Percentiles rank a stretch among this genome's conserved stretches.
phyloP scores from a whole-genome alignment of 2,888 invertebrate species.

The Aricia artaxerxes region DNA sequence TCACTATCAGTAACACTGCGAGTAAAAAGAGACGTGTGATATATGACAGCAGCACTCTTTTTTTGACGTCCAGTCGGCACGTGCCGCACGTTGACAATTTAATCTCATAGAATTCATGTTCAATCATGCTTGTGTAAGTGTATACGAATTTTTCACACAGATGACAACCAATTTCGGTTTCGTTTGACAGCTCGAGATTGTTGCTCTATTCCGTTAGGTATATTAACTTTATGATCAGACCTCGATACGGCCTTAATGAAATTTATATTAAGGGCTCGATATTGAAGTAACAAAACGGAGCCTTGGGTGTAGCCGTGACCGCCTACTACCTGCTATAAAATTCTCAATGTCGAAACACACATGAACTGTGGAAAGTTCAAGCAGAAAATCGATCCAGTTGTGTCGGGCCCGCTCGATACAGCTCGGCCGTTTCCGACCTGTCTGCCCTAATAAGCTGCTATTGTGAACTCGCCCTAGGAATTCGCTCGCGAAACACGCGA shows the following conservation, averaged over 20 bases:
- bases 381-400: constrained; percentile 63
- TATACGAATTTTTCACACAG: no score
- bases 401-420: constrained; percentile 49
- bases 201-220: no score
- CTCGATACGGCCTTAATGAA: constrained; percentile 12
- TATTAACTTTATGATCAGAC: not conserved
- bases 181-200: no score
- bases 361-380: constrained; percentile 60
- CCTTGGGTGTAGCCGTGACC: constrained; percentile 52
- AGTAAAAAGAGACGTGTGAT: no score
- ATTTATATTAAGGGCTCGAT: constrained; percentile 22
- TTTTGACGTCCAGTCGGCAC: no score
- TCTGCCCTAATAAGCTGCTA: constrained; percentile 6
- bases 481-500: not conserved
- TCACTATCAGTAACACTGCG: no score
- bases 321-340: constrained; percentile 49
- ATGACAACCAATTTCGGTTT: no score
- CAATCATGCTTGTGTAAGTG: no score
- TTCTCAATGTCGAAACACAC: constrained; percentile 50
- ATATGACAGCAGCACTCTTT: no score
- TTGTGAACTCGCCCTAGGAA: constrained; percentile 1
- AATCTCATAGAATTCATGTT: no score
- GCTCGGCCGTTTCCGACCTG: constrained; percentile 47
- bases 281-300: constrained; percentile 39
- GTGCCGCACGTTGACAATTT: no score